Evolutionary conservation across 2,113 vertebrate genomes (phyloP).

Genomic region (Monopterus albus): DNA sequence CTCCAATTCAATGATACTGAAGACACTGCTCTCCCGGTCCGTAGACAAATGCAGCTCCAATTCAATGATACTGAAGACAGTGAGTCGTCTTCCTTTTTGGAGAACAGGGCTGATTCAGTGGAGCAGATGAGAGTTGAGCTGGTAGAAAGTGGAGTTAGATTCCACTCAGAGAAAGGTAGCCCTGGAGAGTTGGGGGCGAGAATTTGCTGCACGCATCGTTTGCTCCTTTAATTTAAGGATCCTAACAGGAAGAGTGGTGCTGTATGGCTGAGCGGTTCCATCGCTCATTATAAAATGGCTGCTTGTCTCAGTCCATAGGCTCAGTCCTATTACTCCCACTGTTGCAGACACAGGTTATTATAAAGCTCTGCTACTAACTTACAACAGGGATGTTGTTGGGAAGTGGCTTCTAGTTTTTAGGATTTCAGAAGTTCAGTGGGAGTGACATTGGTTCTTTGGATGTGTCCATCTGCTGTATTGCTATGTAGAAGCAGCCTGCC

Average conservation of each 20-base stretch:
- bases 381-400: constrained; percentile 45
- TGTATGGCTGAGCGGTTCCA: constrained; percentile 78
- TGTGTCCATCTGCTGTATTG: constrained; percentile 2
- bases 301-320: constrained; percentile 81
- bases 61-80: constrained; percentile 47
- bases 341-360: constrained; percentile 78
- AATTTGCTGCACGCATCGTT: constrained; percentile 83
- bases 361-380: constrained; percentile 74
- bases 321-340: constrained; percentile 76
- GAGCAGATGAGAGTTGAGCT: constrained; percentile 72
- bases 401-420: constrained; percentile 28
- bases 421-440: constrained; percentile 41
- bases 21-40: constrained; percentile 14
- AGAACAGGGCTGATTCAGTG: constrained; percentile 58
- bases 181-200: constrained; percentile 77
- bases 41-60: constrained; percentile 58
- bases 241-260: constrained; percentile 77
- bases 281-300: constrained; percentile 83
- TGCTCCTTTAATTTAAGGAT: constrained; percentile 86
- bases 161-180: constrained; percentile 72
- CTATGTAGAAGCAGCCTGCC: constrained; percentile 9
- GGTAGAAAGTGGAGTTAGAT: constrained; percentile 67
- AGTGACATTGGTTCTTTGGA: constrained; percentile 10
- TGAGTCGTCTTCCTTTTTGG: constrained; percentile 44
- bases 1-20: constrained; percentile 52